These are phyloP conservation scores for Sarcophaga bullata DNA, from an alignment of 1,140 invertebrate species.

Conservation along the genomic window DNA sequence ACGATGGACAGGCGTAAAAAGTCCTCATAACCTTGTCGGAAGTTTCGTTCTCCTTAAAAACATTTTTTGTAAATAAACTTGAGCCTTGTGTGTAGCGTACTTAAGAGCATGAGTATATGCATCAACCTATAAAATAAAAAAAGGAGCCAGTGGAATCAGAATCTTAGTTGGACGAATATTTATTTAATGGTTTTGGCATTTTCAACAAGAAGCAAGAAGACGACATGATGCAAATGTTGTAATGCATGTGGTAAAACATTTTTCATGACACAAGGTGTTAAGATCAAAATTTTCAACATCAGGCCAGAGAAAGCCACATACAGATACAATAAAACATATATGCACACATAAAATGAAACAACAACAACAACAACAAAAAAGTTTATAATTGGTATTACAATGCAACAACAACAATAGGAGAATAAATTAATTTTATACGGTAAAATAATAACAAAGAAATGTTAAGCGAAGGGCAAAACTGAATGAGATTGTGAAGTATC, in stretches of 20 bases:
- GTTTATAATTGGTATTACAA: too few species aligned
- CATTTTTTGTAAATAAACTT: not conserved
- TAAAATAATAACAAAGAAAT: too few species aligned
- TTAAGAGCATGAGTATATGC: not conserved
- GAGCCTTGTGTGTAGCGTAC: not conserved
- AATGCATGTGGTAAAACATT: constrained; percentile 22
- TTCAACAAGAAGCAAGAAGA: constrained; percentile 19
- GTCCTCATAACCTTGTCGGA: too few species aligned
- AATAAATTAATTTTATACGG: too few species aligned
- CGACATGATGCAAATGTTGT: constrained; percentile 18
- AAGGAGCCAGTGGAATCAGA: not conserved
- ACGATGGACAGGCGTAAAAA: too few species aligned
- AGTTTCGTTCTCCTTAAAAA: not conserved
- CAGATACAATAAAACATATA: too few species aligned
- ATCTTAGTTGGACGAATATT: constrained; percentile 9
- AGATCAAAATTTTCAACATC: not conserved
- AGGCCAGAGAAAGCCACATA: too few species aligned
- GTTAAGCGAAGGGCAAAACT: too few species aligned
- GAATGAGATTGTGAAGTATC: too few species aligned
- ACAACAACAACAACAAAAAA: too few species aligned
- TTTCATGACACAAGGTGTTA: constrained; percentile 26
- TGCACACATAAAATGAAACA: too few species aligned
- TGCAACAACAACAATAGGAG: too few species aligned
- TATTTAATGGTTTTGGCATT: constrained; percentile 22
- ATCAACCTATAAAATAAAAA: not conserved